Conservation (phyloP, 1,140 invertebrate genomes). For the Drosophila funebris region DNA sequence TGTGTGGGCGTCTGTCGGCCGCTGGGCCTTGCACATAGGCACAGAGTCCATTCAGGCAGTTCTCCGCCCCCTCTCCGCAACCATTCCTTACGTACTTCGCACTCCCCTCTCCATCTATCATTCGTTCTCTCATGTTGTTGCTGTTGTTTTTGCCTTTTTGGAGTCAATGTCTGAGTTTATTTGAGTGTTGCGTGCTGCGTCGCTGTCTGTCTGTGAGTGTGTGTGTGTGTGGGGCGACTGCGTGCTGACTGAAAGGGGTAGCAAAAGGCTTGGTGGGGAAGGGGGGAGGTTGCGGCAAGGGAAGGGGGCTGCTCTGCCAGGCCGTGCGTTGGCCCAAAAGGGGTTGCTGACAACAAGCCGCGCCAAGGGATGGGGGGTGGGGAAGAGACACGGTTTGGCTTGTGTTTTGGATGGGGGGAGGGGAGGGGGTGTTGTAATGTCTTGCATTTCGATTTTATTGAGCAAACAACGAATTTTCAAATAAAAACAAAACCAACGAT, state of each 20-base stretch:
- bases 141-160: slow-evolving; percentile 50
- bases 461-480: slow-evolving; percentile 83
- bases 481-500: slow-evolving; percentile 81
- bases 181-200: slow-evolving; percentile 57
- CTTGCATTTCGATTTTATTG: slow-evolving; percentile 83
- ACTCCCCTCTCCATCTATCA: background rate
- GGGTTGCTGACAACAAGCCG: slow-evolving; percentile 26
- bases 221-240: slow-evolving; percentile 66
- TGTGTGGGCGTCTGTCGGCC: slow-evolving; percentile 23
- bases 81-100: background rate
- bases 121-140: too few species aligned
- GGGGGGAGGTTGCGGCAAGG: background rate
- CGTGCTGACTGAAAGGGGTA: slow-evolving; percentile 52
- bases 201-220: slow-evolving; percentile 20
- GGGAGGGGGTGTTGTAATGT: slow-evolving; percentile 16
- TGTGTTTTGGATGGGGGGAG: background rate
- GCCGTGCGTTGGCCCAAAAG: slow-evolving; percentile 37
- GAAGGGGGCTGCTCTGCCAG: background rate
- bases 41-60: slow-evolving; percentile 16
- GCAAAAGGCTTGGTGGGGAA: background rate
- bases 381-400: background rate
- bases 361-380: background rate
- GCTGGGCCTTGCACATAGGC: slow-evolving; percentile 35
- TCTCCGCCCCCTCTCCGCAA: background rate
- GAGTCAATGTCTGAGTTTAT: slow-evolving; percentile 75